Conservation (phyloP, 2,888 invertebrate species). For the Acutogordius australiensis region DNA sequence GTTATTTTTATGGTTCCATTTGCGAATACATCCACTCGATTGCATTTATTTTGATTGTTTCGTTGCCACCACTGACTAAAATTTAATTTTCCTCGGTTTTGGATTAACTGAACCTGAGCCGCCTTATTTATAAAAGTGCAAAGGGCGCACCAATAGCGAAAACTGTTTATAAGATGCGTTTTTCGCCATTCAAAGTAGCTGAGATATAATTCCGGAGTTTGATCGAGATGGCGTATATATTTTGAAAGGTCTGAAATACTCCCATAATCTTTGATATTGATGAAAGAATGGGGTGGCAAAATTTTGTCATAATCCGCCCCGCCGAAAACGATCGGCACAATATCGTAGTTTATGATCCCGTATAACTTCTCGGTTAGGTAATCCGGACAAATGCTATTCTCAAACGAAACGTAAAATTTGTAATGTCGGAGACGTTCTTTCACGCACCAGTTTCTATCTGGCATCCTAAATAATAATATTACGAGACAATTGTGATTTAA, state of each 20-base stretch:
- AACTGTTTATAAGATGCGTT: not conserved
- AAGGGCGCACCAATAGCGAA: no score
- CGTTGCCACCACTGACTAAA: no score
- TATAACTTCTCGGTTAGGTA: slow-evolving; percentile 14
- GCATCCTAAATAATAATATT: no score
- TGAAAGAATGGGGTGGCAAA: slow-evolving; percentile 11
- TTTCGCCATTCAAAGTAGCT: not conserved
- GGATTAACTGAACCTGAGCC: no score
- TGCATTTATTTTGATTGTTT: no score
- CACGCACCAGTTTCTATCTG: not conserved
- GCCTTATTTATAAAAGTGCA: no score
- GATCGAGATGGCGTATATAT: not conserved
- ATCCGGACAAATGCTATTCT: slow-evolving; percentile 13
- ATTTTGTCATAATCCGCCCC: slow-evolving; percentile 11
- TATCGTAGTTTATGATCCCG: slow-evolving; percentile 10
- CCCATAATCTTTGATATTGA: slow-evolving; percentile 12
- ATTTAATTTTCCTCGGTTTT: no score
- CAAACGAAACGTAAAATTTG: slow-evolving; percentile 14
- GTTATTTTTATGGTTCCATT: no score
- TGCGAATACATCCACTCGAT: no score
- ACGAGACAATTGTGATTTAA: no score
- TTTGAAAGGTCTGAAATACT: not conserved
- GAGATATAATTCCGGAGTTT: not conserved
- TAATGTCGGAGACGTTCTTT: not conserved
- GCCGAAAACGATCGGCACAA: slow-evolving; percentile 14